These are phyloP conservation scores for Fragum fragum DNA, from an alignment of 2,888 invertebrate species.

Conservation along the genomic window DNA sequence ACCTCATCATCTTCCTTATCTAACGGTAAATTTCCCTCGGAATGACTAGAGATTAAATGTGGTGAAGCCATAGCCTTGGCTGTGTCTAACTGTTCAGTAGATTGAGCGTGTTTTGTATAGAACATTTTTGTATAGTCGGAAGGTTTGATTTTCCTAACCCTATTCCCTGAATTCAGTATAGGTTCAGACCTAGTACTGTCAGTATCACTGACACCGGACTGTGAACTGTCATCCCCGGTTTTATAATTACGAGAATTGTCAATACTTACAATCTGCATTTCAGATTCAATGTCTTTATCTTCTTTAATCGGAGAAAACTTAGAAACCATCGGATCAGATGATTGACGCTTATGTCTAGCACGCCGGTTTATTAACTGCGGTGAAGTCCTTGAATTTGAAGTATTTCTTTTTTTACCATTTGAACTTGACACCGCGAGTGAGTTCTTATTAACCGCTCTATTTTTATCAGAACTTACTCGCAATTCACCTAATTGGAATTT, in stretches of 20 bases:
- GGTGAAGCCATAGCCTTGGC: conserved; percentile 36
- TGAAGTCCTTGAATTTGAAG: conserved; percentile 77
- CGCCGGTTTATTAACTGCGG: conserved; percentile 83
- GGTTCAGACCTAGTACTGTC: conserved; percentile 84
- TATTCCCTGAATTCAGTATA: conserved; percentile 47
- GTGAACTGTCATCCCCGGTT: conserved; percentile 81
- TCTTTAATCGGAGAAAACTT: conserved; percentile 88
- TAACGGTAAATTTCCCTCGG: conserved; percentile 70
- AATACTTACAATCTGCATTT: conserved; percentile 80
- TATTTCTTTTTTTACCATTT: conserved; percentile 68
- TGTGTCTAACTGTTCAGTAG: conserved; percentile 60
- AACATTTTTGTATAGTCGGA: conserved; percentile 79
- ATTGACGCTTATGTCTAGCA: conserved; percentile 88
- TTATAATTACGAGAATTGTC: conserved; percentile 65
- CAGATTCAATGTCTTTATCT: conserved; percentile 87
- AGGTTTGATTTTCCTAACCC: conserved; percentile 73
- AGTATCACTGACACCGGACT: conserved; percentile 82
- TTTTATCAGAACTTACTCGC: conserved; percentile 75
- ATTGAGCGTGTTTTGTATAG: conserved; percentile 71
- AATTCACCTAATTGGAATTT: conserved; percentile 83
- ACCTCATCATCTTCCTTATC: conserved; percentile 88
- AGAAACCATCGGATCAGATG: conserved; percentile 88
- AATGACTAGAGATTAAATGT: conserved; percentile 69
- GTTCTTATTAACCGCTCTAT: conserved; percentile 55
- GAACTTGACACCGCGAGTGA: conserved; percentile 45